Evolutionary conservation across 2,888 invertebrate species (phyloP).

Genomic region (Aphodius sticticus): DNA sequence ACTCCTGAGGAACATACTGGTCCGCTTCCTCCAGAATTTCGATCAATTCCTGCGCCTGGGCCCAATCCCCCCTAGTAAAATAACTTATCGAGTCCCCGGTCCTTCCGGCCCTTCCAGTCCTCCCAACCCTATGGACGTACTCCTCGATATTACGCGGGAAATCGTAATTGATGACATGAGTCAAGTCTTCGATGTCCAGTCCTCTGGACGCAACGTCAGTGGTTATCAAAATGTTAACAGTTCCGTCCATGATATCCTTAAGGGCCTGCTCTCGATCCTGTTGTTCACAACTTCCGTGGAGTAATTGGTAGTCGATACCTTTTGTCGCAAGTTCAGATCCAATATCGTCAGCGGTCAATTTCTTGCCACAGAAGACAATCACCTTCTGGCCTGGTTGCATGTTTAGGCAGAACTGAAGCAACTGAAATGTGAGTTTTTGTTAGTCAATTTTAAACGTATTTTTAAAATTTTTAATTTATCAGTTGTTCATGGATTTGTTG

Average conservation of each 20-base stretch:
- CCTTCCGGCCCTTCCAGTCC: slow-evolving; percentile 92
- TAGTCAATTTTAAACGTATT: neutral
- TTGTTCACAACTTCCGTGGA: slow-evolving; percentile 89
- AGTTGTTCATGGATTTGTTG: neutral
- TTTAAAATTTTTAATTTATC: neutral
- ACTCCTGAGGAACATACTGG: slow-evolving; percentile 80
- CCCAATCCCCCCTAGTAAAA: slow-evolving; percentile 84
- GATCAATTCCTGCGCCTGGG: slow-evolving; percentile 81
- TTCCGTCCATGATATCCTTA: slow-evolving; percentile 81
- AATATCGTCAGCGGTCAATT: slow-evolving; percentile 83
- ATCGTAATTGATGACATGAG: slow-evolving; percentile 91
- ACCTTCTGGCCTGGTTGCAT: slow-evolving; percentile 83
- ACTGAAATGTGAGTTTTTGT: slow-evolving; percentile 56
- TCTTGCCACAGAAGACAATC: slow-evolving; percentile 91
- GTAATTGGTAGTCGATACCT: slow-evolving; percentile 76
- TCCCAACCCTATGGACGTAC: slow-evolving; percentile 94
- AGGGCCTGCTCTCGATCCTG: slow-evolving; percentile 82
- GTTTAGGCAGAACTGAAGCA: slow-evolving; percentile 73
- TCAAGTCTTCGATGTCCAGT: slow-evolving; percentile 88
- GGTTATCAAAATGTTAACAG: slow-evolving; percentile 85
- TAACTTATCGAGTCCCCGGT: slow-evolving; percentile 85
- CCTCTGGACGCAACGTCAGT: slow-evolving; percentile 97
- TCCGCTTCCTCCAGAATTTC: slow-evolving; percentile 86
- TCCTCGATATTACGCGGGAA: slow-evolving; percentile 95
- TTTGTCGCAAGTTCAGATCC: slow-evolving; percentile 78